These are phyloP conservation scores for Bombus balteatus DNA, from an alignment of 1,140 invertebrate species.

Conservation along the genomic window DNA sequence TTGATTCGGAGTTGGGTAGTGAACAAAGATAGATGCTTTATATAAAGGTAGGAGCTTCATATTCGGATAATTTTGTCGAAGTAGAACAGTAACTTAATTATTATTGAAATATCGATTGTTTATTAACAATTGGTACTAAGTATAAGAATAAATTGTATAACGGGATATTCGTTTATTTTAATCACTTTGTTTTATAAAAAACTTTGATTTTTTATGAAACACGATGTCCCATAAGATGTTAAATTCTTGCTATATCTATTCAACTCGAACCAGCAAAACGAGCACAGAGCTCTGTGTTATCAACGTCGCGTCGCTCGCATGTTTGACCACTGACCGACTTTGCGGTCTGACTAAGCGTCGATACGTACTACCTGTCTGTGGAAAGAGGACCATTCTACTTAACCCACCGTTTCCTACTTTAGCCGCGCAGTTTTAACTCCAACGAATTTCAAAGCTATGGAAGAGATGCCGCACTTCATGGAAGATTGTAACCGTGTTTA, in stretches of 20 bases:
- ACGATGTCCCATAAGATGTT: not conserved
- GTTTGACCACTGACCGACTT: too few species aligned
- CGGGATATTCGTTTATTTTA: too few species aligned
- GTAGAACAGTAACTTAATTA: too few species aligned
- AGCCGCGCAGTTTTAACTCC: not conserved
- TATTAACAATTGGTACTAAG: too few species aligned
- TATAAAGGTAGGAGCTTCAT: not conserved
- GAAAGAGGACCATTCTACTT: conserved; percentile 45
- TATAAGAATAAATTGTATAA: too few species aligned
- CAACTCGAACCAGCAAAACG: not conserved
- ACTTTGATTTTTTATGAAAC: not conserved
- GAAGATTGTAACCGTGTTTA: too few species aligned
- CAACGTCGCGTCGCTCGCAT: not conserved
- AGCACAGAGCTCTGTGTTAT: conserved; percentile 10
- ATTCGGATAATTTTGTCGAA: too few species aligned
- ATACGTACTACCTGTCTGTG: conserved; percentile 16
- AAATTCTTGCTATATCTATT: not conserved
- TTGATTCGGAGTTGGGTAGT: not conserved
- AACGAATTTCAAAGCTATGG: not conserved
- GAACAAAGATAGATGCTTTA: not conserved
- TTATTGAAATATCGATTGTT: too few species aligned
- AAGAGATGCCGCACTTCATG: too few species aligned
- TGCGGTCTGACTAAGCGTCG: conserved; percentile 19
- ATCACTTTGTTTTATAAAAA: too few species aligned
- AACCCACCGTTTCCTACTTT: conserved; percentile 29